phyloP scores from a whole-genome alignment of 2,113 vertebrate genomes.

The Percina caprodes region DNA sequence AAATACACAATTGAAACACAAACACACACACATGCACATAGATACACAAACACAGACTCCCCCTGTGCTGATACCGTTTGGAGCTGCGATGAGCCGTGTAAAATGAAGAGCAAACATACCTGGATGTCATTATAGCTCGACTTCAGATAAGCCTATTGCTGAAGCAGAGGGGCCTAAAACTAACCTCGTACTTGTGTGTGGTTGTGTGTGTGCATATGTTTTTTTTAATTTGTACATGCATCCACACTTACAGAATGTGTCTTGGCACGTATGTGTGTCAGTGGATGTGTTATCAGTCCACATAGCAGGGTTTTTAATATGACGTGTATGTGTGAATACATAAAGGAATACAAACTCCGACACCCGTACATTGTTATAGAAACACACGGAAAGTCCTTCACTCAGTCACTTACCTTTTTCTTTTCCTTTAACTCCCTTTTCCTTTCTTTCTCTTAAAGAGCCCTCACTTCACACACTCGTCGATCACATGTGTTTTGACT shows the following conservation, averaged over 20 bases:
- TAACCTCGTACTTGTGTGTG: slow-evolving; percentile 17
- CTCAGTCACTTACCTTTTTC: not conserved
- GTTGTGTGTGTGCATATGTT: slow-evolving; percentile 38
- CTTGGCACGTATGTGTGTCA: slow-evolving; percentile 13
- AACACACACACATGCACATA: slow-evolving; percentile 1
- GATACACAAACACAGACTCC: slow-evolving; percentile 3
- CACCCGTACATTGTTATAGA: not conserved
- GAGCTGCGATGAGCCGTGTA: slow-evolving; percentile 78
- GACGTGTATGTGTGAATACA: not conserved
- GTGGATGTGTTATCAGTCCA: not conserved
- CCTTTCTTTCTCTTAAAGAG: slow-evolving; percentile 10
- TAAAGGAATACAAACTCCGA: not conserved
- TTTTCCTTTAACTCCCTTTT: not conserved
- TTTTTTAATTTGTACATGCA: slow-evolving; percentile 46
- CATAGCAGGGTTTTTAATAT: not conserved
- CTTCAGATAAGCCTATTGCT: slow-evolving; percentile 63
- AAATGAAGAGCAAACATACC: slow-evolving; percentile 83
- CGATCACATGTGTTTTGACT: slow-evolving; percentile 79
- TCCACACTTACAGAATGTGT: slow-evolving; percentile 23
- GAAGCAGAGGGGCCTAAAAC: slow-evolving; percentile 27
- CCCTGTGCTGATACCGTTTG: slow-evolving; percentile 52
- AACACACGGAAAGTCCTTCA: not conserved
- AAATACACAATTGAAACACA: slow-evolving; percentile 19
- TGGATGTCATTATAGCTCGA: slow-evolving; percentile 79
- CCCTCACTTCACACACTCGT: slow-evolving; percentile 63